Evolutionary conservation across 30 jellyfish, hydroid and myxozoan genomes (phyloP).

Genomic region (Nemopilema nomurai): DNA sequence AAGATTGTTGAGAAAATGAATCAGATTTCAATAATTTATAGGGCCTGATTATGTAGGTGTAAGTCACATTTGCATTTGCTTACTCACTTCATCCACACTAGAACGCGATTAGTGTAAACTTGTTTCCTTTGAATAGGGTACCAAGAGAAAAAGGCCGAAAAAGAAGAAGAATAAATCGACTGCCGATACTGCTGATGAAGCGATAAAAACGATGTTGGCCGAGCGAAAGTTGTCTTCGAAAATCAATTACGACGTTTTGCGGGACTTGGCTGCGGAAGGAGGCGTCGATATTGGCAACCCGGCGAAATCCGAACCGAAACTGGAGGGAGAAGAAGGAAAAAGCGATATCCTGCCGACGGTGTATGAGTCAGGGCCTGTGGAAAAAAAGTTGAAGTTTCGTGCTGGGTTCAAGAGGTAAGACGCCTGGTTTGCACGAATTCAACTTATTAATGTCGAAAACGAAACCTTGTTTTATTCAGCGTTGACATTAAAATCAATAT

Average conservation of each 20-base stretch:
- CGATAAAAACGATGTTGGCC: slow-evolving; percentile 86
- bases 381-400: slow-evolving; percentile 43
- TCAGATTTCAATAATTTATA: too few relatives aligned
- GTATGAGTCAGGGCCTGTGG: slow-evolving; percentile 77
- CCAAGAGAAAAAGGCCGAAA: slow-evolving; percentile 54
- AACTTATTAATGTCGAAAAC: not conserved
- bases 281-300: slow-evolving; percentile 32
- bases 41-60: too few relatives aligned
- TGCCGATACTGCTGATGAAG: slow-evolving; percentile 96
- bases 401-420: slow-evolving; percentile 53
- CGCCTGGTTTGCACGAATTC: not conserved
- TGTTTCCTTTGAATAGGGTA: not conserved
- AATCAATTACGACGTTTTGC: slow-evolving; percentile 89
- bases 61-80: too few relatives aligned
- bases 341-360: slow-evolving; percentile 17
- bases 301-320: slow-evolving; percentile 47
- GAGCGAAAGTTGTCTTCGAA: slow-evolving; percentile 83
- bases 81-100: not conserved
- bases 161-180: slow-evolving; percentile 54
- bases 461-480: too few relatives aligned
- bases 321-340: slow-evolving; percentile 27
- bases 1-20: too few relatives aligned
- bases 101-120: not conserved
- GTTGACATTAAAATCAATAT: too few relatives aligned
- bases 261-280: slow-evolving; percentile 79